Conservation (phyloP, 2,888 invertebrate species). For the Rhamphomyia laevipes region DNA sequence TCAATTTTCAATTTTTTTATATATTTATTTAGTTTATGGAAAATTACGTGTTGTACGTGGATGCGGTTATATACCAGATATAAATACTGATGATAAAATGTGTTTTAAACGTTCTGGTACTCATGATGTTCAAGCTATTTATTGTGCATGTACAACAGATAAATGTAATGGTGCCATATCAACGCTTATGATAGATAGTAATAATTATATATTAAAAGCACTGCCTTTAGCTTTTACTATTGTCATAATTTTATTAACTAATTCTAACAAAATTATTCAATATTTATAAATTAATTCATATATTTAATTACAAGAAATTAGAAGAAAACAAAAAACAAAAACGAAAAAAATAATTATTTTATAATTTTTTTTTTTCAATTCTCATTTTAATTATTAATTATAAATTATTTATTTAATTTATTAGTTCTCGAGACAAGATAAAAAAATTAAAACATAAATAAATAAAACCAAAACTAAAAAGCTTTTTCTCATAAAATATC, state of each 20-base stretch:
- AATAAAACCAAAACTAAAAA: not conserved
- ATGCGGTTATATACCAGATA: slow-evolving; percentile 65
- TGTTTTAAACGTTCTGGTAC: slow-evolving; percentile 62
- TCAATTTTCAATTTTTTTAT: not conserved
- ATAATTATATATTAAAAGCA: slow-evolving; percentile 19
- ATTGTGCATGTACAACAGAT: slow-evolving; percentile 67
- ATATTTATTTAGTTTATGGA: slow-evolving; percentile 49
- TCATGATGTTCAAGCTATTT: slow-evolving; percentile 59
- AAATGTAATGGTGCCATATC: slow-evolving; percentile 55
- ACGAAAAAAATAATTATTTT: not conserved
- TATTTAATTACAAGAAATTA: not conserved
- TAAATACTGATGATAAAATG: slow-evolving; percentile 43
- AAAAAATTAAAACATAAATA: not conserved
- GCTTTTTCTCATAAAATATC: no score
- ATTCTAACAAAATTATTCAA: not conserved
- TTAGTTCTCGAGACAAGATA: not conserved
- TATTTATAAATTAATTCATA: not conserved
- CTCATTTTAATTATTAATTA: no score
- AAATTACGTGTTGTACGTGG: slow-evolving; percentile 63
- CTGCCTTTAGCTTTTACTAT: slow-evolving; percentile 17
- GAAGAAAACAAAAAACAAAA: no score
- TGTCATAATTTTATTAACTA: not conserved
- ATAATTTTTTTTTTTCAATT: not conserved
- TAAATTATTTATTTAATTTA: no score
- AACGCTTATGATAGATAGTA: slow-evolving; percentile 19